Base-by-base conservation (phyloP, 2,113 vertebrate genomes). In the Triplophysa rosa region DNA sequence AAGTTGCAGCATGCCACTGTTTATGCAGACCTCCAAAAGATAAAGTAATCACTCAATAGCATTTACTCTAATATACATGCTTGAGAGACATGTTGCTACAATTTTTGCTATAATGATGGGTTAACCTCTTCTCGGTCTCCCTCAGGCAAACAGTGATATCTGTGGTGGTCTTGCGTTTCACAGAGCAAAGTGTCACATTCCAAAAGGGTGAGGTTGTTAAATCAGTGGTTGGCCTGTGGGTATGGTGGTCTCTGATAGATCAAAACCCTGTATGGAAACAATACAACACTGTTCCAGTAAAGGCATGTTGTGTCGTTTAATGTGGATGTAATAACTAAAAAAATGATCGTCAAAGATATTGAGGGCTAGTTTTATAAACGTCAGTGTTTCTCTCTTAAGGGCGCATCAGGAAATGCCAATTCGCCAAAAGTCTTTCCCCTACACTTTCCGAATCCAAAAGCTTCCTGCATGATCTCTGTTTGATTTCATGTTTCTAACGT, bases 141-240 rank as follows among this genome's bases (percentile, higher is more conserved):
- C 26, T 47, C 8, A 29, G 77, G 82, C 81, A 83, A 86, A 88
- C 87, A 65, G 83, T 83, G 82, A 78, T 23, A 63, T 78, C 79
- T 80, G 84, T 70, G 74, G 83, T 78, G 78, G 78, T 84, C 84
- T 82, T 82, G 67, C 79, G 87, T 90, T 91, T 85, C 86, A 81
- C 21, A 26, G 11, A 13, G 29, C 61, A 78, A 88, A 85, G 89
- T 81, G 89, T 87, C 81, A 89, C 85, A 87, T 90, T 88, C 86
- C 87, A 21, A 24, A 80, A 52, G 85, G 84, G 85, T 89, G 84
- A 86, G 80, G 40, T 12, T 64, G 77, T 80, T 2, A 17, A 76
- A 83, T 63, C 17, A 66, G 74, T 3, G 73, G 75, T 2, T 75
- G 58, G 67, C 81, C 52, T 74, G 13, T 70, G 81, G 40, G 59